Base-by-base conservation (phyloP, 1,140 invertebrate genomes). In the Mamestra configurata region DNA sequence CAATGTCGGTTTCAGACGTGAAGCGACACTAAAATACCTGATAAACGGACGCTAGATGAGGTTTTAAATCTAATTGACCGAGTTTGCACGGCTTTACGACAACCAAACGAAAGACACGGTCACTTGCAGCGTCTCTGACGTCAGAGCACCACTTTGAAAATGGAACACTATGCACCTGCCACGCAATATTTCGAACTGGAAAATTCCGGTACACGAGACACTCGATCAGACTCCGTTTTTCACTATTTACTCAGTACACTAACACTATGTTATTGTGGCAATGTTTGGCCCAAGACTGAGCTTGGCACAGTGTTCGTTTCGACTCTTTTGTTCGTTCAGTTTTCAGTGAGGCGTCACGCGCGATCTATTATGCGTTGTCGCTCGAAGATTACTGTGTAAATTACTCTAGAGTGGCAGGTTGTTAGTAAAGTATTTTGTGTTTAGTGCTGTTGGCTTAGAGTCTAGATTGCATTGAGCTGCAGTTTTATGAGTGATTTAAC, bases 221-320 rank as follows among this genome's bases (percentile, higher is more conserved):
- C 64, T 46, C 20, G 53, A 20, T 18, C 15, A 51, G 64, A 22
- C 11, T 35, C n/a, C 4, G 22, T 43, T 43, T 51, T 40, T 22
- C n/a, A 49, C 43, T 66, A 51, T 66, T 77, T 77, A 40, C 40
- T 55, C 1, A n/a, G 57, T 24, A 46, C 72, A 57, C 76, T 77
- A 51, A 49, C 78, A 61, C 61, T 79, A 84, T 86, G 88, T 86
- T 89, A 84, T 90, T 89, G 80, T 85, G 75, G 43, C 82, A 85
- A 84, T 86, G 90, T 88, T 89, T 87, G 79, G 84, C 71, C 40
- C 82, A 73, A 55, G 83, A 92, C 89, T 92, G 91, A 91, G 79
- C 88, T 86, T 91, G 86, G 81, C 84, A 83, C 87, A 84, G 84
- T 81, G 18, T 22, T 66, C 46, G 27, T 80, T 80, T 55, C 59